phyloP scores from a whole-genome alignment of 1,140 invertebrate species.

The Venustaconcha ellipsiformis region DNA sequence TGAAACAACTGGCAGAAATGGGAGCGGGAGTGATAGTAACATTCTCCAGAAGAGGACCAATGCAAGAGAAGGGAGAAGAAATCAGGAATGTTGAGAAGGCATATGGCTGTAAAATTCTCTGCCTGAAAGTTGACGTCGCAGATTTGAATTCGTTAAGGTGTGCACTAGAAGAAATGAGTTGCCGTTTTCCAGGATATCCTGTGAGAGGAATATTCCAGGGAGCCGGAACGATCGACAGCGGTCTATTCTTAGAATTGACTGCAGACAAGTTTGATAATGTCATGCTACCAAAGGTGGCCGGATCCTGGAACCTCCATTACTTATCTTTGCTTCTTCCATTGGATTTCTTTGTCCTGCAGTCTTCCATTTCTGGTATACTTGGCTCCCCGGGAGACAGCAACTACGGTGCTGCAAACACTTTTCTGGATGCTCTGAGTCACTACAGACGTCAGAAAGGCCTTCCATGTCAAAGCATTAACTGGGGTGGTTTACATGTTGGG shows the following conservation, averaged over 20 bases:
- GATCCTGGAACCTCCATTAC: slow-evolving; percentile 26
- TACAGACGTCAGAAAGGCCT: slow-evolving; percentile 24
- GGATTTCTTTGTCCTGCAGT: slow-evolving; percentile 36
- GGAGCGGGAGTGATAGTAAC: slow-evolving; percentile 46
- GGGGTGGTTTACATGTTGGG: slow-evolving; percentile 31
- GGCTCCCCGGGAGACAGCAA: slow-evolving; percentile 34
- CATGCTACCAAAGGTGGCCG: slow-evolving; percentile 24
- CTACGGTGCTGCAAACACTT: slow-evolving; percentile 35
- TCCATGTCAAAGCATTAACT: slow-evolving; percentile 33
- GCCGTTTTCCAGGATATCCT: background rate
- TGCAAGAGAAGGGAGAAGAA: background rate
- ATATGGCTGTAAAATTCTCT: slow-evolving; percentile 3
- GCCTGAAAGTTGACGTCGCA: slow-evolving; percentile 14
- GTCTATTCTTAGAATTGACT: slow-evolving; percentile 13
- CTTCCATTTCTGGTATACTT: slow-evolving; percentile 32
- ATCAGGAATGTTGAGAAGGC: background rate
- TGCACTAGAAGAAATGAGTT: slow-evolving; percentile 6
- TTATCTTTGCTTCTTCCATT: slow-evolving; percentile 9
- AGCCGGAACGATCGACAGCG: slow-evolving; percentile 19
- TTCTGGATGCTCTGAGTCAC: slow-evolving; percentile 29
- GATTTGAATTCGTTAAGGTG: slow-evolving; percentile 5
- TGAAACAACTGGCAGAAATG: slow-evolving; percentile 37
- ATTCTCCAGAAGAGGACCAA: slow-evolving; percentile 34
- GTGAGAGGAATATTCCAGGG: slow-evolving; percentile 32
- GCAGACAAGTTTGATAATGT: slow-evolving; percentile 14